phyloP scores from a whole-genome alignment of 2,888 invertebrate species.

The Nycteola revayana region DNA sequence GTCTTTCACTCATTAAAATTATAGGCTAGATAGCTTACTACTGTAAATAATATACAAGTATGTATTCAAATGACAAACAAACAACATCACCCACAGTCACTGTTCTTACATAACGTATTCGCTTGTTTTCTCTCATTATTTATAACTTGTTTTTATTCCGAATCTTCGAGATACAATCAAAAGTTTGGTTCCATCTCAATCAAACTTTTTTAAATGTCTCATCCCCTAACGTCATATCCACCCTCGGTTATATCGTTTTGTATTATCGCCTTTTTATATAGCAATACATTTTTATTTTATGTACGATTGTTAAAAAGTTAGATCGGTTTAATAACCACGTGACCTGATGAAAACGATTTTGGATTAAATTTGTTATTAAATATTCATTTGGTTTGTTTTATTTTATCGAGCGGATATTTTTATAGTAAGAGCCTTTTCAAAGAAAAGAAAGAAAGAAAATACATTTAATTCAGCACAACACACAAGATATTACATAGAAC shows the following conservation, averaged over 20 bases:
- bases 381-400: too few species aligned
- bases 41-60: neutral
- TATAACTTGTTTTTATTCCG: slow-evolving; percentile 56
- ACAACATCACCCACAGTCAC: neutral
- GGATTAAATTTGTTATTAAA: too few species aligned
- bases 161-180: slow-evolving; percentile 74
- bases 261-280: slow-evolving; percentile 63
- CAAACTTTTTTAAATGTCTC: slow-evolving; percentile 75
- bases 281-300: slow-evolving; percentile 59
- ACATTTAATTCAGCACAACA: too few species aligned
- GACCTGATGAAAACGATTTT: neutral
- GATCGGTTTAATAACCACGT: too few species aligned
- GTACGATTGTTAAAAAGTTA: slow-evolving; percentile 44
- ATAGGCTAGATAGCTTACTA: too few species aligned
- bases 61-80: slow-evolving; percentile 5
- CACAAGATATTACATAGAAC: too few species aligned
- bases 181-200: slow-evolving; percentile 67
- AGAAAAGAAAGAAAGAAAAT: too few species aligned
- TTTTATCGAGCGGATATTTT: too few species aligned
- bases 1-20: too few species aligned
- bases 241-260: slow-evolving; percentile 52
- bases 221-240: slow-evolving; percentile 42
- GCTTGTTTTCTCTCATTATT: slow-evolving; percentile 45
- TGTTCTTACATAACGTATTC: slow-evolving; percentile 20
- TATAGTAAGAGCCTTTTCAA: too few species aligned